Conservation (phyloP, 2,113 vertebrate species). For the Ceuthmochares aereus region DNA sequence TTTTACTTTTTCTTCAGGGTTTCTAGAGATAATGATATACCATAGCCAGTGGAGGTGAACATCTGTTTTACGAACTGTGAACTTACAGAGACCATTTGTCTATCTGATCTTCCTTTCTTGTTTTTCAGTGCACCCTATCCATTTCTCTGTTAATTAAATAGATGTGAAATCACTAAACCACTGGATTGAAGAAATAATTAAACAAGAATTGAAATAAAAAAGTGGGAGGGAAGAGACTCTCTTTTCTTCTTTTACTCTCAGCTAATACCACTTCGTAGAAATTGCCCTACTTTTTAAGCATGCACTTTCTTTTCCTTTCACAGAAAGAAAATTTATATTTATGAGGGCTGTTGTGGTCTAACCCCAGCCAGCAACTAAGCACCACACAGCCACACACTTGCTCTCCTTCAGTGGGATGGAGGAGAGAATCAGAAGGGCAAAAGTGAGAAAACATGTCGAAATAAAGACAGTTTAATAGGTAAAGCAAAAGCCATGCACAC, state of each 20-base stretch:
- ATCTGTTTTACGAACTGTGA: slow-evolving; percentile 77
- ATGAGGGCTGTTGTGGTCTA: background rate
- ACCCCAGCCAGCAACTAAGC: too few relatives aligned
- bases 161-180: slow-evolving; percentile 68
- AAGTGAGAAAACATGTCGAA: too few relatives aligned
- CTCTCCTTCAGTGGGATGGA: too few relatives aligned
- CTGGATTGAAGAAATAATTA: slow-evolving; percentile 61
- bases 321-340: slow-evolving; percentile 54
- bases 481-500: too few relatives aligned
- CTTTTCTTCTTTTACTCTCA: slow-evolving; percentile 19
- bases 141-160: slow-evolving; percentile 76
- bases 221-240: background rate
- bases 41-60: slow-evolving; percentile 69
- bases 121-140: slow-evolving; percentile 53
- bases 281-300: slow-evolving; percentile 24
- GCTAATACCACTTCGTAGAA: slow-evolving; percentile 59
- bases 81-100: slow-evolving; percentile 74
- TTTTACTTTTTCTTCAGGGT: slow-evolving; percentile 67
- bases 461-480: too few relatives aligned
- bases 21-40: slow-evolving; percentile 73
- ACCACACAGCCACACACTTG: too few relatives aligned
- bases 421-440: too few relatives aligned
- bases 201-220: slow-evolving; percentile 52
- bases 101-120: slow-evolving; percentile 68
- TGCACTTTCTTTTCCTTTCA: slow-evolving; percentile 51